Evolutionary conservation across 2,888 invertebrate genomes (phyloP).

Genomic region (Cryptocephalus primarius): DNA sequence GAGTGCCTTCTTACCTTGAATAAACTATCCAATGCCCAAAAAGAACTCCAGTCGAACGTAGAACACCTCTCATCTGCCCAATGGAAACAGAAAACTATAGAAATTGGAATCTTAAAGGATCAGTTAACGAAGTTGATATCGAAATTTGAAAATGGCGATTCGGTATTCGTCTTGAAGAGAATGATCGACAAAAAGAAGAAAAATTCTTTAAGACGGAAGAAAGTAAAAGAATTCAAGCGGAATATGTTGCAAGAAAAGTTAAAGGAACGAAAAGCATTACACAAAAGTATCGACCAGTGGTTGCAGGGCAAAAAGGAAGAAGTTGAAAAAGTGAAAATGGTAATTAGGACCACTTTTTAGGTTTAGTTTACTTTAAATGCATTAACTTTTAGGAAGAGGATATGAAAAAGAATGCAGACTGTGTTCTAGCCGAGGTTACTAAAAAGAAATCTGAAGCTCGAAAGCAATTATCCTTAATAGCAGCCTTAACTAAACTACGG

Average conservation of each 20-base stretch:
- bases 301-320: constrained; percentile 52
- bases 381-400: constrained; percentile 42
- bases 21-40: constrained; percentile 34
- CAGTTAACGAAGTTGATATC: constrained; percentile 36
- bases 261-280: constrained; percentile 37
- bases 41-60: constrained; percentile 37
- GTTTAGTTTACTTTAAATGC: not conserved
- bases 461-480: constrained; percentile 51
- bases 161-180: constrained; percentile 36
- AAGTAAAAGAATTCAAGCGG: constrained; percentile 39
- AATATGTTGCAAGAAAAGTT: constrained; percentile 30
- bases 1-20: constrained; percentile 29
- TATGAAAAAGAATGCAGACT: constrained; percentile 57
- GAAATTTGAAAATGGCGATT: constrained; percentile 34
- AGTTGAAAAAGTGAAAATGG: constrained; percentile 49
- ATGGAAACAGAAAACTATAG: constrained; percentile 44
- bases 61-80: constrained; percentile 40
- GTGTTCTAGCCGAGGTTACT: constrained; percentile 57
- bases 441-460: constrained; percentile 60
- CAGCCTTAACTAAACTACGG: constrained; percentile 53
- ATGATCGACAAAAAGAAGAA: constrained; percentile 38
- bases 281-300: constrained; percentile 56
- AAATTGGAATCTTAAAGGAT: constrained; percentile 41
- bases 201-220: constrained; percentile 40
- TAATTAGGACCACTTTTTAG: constrained; percentile 16